These are phyloP conservation scores for Condylura cristata DNA, from an alignment of 2,113 vertebrate species.

Conservation along the genomic window DNA sequence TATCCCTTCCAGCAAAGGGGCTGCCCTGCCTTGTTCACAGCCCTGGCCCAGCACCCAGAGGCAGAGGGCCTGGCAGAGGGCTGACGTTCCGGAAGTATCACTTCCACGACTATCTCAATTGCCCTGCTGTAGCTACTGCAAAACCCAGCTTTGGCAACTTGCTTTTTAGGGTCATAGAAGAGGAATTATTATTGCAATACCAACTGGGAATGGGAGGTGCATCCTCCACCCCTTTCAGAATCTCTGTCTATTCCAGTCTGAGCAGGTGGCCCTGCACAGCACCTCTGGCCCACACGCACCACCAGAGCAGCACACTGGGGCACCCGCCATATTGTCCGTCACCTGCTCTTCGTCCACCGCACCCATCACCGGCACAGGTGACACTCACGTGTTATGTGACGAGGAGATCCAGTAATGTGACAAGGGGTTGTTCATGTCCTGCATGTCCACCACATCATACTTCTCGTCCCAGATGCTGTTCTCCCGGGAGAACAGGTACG, in stretches of 20 bases:
- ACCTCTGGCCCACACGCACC: rapidly evolving
- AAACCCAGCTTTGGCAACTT: not conserved
- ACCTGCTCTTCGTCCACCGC: rapidly evolving
- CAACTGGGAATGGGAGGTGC: no score
- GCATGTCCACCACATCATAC: conserved; percentile 88
- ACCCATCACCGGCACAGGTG: rapidly evolving
- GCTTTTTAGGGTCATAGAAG: not conserved
- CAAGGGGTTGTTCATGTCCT: conserved; percentile 98
- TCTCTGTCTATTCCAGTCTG: not conserved
- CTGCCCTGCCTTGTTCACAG: not conserved
- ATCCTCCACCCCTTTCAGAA: not conserved
- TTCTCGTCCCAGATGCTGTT: conserved; percentile 97
- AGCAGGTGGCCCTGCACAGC: not conserved
- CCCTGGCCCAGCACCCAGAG: not conserved
- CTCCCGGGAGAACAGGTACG: conserved; percentile 97
- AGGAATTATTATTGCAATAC: not conserved
- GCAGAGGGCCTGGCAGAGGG: not conserved
- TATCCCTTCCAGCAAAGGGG: not conserved
- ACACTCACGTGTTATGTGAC: conserved; percentile 98
- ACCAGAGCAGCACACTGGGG: rapidly evolving
- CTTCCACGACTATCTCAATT: not conserved
- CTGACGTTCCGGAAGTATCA: rapidly evolving
- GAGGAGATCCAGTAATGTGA: conserved; percentile 99
- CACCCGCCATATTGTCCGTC: rapidly evolving
- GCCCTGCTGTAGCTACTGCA: not conserved